phyloP scores from a whole-genome alignment of 30 jellyfish, hydroid and myxozoan genomes.

The Turritopsis dohrnii region DNA sequence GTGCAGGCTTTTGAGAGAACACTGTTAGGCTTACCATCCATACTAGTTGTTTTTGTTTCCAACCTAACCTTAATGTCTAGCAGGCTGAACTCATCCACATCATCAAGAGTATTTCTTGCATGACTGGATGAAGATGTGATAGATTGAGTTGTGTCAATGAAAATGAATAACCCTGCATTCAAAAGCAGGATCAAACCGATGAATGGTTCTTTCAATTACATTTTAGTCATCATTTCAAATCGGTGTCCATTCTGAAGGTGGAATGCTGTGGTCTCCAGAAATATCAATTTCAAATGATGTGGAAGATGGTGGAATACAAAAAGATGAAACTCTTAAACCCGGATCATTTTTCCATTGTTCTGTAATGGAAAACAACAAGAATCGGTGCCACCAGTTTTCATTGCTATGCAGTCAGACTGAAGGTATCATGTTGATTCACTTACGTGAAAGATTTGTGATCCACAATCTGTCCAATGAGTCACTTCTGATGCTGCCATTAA shows the following conservation, averaged over 20 bases:
- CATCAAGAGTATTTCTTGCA: too few relatives aligned
- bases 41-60: too few relatives aligned
- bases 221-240: background rate
- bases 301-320: background rate
- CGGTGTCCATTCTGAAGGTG: constrained; percentile 37
- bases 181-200: too few relatives aligned
- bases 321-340: constrained; percentile 31
- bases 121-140: too few relatives aligned
- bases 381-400: constrained; percentile 60
- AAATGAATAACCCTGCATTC: too few relatives aligned
- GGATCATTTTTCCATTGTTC: constrained; percentile 41
- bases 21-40: too few relatives aligned
- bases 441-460: constrained; percentile 57
- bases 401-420: constrained; percentile 42
- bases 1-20: too few relatives aligned
- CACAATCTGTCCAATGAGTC: constrained; percentile 28
- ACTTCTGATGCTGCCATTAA: background rate
- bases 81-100: too few relatives aligned
- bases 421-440: constrained; percentile 41
- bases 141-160: too few relatives aligned
- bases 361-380: constrained; percentile 28
- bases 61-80: too few relatives aligned
- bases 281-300: background rate
- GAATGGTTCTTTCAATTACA: too few relatives aligned
- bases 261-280: constrained; percentile 46